Base-by-base conservation (phyloP, 2,888 invertebrate genomes). In the Cosmorhoe ocellata region DNA sequence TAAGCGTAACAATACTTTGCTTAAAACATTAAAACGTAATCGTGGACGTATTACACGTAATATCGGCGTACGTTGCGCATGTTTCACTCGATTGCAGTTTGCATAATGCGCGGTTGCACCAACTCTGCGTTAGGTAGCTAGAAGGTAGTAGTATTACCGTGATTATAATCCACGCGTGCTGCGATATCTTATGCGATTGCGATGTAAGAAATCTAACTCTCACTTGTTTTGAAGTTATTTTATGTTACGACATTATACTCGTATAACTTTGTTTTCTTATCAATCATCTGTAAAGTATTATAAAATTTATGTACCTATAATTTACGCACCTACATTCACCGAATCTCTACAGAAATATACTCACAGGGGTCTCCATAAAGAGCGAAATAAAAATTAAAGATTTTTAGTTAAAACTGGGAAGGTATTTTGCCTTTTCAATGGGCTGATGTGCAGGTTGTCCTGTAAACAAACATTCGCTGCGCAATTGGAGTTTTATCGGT, bases 161-260 rank as follows among this genome's bases (percentile, higher is more conserved):
- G 80, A 83, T 85, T 84, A 81, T 81, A 83, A 83, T 81, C 81
- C 81, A 78, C 81, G 82, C 83, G 81, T 83, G 84, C 77, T 57
- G 67, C 64, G 75, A 76, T 79, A 80, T 79, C 76, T 80, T 81
- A 76, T 75, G 75, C 71, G 72, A 67, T 71, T 65, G 69, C 59
- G 59, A 63, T 71, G 65, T 71, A 79, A 79, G 79, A 83, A 75
- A 80, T 79, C 83, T 79, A 78, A 83, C 76, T 81, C 81, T 79
- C 77, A 79, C 78, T 81, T 80, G 74, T 73, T 24, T 7, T 24
- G 1, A 24, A 24, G 3, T 24, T 7, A 7, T 3, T 4, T 24
- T 24, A 7, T 24, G 6, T 24, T 18, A 18, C 18, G 18, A 18
- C n/a, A n/a, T n/a, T n/a, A n/a, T 18, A 18, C 5, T 18, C 5